These are phyloP conservation scores for Pseudotriccus pelzelni DNA, from an alignment of 2,797 vertebrate genomes.

Conservation along the genomic window DNA sequence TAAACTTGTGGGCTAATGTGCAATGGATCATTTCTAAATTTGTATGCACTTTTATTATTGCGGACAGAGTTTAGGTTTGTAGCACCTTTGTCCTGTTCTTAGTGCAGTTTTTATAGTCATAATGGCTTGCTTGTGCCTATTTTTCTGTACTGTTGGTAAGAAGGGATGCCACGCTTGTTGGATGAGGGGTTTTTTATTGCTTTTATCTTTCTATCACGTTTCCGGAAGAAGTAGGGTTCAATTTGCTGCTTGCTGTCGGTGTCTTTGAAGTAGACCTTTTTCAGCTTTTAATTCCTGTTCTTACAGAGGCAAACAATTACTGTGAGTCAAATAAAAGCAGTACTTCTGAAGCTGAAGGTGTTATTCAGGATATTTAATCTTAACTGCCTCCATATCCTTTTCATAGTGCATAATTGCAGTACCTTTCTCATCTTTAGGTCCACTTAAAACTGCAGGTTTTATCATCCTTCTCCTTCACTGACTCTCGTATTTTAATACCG, in stretches of 20 bases:
- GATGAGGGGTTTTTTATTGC: background rate
- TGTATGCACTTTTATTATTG: background rate
- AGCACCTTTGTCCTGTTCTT: background rate
- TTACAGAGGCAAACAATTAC: background rate
- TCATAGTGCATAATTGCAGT: background rate
- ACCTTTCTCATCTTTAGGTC: background rate
- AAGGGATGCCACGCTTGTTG: background rate
- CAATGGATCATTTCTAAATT: background rate
- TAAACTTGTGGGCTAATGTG: background rate
- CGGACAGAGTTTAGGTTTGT: background rate
- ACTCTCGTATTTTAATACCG: background rate
- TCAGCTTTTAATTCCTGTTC: background rate
- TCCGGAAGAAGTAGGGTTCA: background rate
- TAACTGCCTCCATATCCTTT: background rate
- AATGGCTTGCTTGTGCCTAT: background rate
- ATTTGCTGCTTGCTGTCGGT: background rate
- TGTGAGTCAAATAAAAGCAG: background rate
- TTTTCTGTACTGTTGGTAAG: background rate
- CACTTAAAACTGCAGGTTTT: background rate
- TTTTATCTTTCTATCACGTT: background rate
- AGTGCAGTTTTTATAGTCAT: background rate
- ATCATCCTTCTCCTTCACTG: background rate
- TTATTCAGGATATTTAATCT: background rate
- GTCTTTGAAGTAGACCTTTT: background rate
- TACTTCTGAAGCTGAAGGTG: background rate